Conservation (phyloP, 2,888 invertebrate species). For the Amblyjoppa proteus region DNA sequence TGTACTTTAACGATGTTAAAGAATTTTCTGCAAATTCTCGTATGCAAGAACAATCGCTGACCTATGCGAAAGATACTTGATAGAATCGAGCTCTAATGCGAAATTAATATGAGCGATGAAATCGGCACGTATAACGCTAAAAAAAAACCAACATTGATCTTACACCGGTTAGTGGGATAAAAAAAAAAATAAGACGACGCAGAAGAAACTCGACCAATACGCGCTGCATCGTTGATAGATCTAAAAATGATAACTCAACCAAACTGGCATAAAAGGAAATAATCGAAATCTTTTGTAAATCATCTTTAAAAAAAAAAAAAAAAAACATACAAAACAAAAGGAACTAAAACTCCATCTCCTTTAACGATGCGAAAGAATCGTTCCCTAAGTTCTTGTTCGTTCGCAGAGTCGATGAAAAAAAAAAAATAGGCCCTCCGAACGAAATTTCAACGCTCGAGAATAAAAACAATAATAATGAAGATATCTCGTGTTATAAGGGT, state of each 20-base stretch:
- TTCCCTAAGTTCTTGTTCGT: neutral
- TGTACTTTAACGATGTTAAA: too few relatives aligned
- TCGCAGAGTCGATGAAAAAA: neutral
- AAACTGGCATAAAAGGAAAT: neutral
- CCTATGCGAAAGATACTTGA: constrained; percentile 3
- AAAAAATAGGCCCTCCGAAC: neutral
- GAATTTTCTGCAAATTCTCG: too few relatives aligned
- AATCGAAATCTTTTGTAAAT: neutral
- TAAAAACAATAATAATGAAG: constrained; percentile 40
- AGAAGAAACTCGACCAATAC: neutral
- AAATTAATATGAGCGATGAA: neutral
- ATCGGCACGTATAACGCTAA: neutral
- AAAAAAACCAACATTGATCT: neutral
- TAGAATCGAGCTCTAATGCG: neutral
- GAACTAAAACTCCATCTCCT: too few relatives aligned
- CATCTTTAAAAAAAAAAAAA: neutral
- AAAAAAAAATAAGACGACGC: neutral
- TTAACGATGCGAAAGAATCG: too few relatives aligned
- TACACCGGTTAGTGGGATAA: neutral
- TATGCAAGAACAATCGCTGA: neutral
- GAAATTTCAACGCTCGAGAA: neutral
- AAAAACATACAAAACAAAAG: neutral
- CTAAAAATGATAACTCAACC: neutral
- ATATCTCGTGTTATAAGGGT: constrained; percentile 52
- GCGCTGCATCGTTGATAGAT: neutral